A percentile compares a stretch with the other conserved stretches of the same genome.
Conservation (phyloP, 2,888 invertebrate species). For the Nasonovia ribisnigri region DNA sequence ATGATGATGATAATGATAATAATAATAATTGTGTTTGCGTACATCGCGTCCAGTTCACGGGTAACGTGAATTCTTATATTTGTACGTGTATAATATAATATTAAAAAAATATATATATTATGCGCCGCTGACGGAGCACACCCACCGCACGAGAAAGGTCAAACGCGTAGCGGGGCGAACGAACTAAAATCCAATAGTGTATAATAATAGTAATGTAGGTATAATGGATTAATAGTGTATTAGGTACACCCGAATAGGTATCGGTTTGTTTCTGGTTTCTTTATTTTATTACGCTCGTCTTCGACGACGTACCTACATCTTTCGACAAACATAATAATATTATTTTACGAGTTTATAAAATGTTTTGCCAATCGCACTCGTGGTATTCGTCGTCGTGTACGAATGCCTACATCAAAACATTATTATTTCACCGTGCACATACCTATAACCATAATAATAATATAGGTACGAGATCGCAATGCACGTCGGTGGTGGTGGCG, state of each 20-base stretch:
- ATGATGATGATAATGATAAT: neutral
- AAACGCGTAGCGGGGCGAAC: conserved; percentile 36
- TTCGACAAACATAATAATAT: neutral
- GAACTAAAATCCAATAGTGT: conserved; percentile 5
- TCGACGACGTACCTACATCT: neutral
- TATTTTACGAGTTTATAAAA: neutral
- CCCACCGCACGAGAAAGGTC: conserved; percentile 37
- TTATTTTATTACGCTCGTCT: neutral
- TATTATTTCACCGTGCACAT: neutral
- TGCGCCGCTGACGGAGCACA: conserved; percentile 1
- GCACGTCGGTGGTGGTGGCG: neutral
- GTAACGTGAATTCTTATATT: neutral
- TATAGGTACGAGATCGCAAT: neutral
- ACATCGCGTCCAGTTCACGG: neutral
- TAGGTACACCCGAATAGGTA: neutral
- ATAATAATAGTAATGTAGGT: neutral
- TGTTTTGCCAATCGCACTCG: conserved; percentile 8
- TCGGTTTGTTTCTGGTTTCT: neutral
- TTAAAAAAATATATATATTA: neutral
- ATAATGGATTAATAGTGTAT: neutral
- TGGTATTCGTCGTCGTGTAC: neutral
- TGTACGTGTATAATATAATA: neutral
- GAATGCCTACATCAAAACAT: neutral
- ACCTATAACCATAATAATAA: neutral
- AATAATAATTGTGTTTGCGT: neutral